Conservation (phyloP, 2,888 invertebrate genomes). For the Lomographa bimaculata region DNA sequence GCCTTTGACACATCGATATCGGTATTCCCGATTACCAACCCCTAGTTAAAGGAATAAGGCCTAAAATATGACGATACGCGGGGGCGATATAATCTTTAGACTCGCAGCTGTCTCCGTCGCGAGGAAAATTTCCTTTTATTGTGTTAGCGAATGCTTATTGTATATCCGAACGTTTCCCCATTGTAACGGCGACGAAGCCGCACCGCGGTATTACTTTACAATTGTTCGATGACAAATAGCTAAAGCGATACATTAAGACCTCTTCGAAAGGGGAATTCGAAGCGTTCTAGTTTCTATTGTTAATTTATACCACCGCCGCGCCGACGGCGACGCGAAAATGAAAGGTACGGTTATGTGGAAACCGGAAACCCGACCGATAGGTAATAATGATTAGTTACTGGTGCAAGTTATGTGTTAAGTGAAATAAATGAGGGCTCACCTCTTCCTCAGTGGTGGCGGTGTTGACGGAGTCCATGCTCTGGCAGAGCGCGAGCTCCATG, state of each 20-base stretch:
- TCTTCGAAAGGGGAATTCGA: slow-evolving; percentile 46
- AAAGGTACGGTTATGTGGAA: slow-evolving; percentile 30
- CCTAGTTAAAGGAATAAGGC: slow-evolving; percentile 45
- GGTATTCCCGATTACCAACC: slow-evolving; percentile 41
- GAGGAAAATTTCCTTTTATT: slow-evolving; percentile 73
- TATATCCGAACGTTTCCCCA: slow-evolving; percentile 67
- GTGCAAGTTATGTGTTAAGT: slow-evolving; percentile 1
- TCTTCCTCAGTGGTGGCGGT: slow-evolving; percentile 98
- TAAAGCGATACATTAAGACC: slow-evolving; percentile 62
- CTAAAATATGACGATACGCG: slow-evolving; percentile 48
- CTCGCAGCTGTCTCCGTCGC: slow-evolving; percentile 50
- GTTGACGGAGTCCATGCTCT: slow-evolving; percentile 99
- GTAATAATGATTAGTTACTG: background rate
- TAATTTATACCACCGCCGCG: slow-evolving; percentile 35
- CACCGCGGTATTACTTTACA: slow-evolving; percentile 62
- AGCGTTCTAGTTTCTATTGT: slow-evolving; percentile 50
- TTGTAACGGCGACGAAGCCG: slow-evolving; percentile 57
- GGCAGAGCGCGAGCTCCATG: slow-evolving; percentile 91
- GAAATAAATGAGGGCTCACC: slow-evolving; percentile 86
- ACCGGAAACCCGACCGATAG: slow-evolving; percentile 30
- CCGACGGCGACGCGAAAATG: slow-evolving; percentile 28
- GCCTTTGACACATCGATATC: slow-evolving; percentile 47
- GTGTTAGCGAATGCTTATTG: slow-evolving; percentile 76
- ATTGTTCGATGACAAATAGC: slow-evolving; percentile 71
- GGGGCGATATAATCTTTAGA: slow-evolving; percentile 56